Percentiles rank a stretch among this genome's conserved stretches.
These are phyloP conservation scores for Brenthis daphne DNA, from an alignment of 2,888 invertebrate species.

Conservation along the genomic window DNA sequence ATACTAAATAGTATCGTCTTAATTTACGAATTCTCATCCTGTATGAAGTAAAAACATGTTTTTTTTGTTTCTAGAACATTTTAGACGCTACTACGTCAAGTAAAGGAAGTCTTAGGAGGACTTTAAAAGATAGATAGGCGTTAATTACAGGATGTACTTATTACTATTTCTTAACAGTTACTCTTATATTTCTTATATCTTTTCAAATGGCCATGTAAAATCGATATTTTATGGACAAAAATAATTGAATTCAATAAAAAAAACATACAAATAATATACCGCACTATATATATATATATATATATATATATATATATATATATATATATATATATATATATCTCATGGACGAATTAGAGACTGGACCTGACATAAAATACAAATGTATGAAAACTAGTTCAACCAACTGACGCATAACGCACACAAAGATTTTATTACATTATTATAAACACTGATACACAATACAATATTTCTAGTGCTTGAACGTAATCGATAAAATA, in stretches of 20 bases:
- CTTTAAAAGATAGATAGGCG: slow-evolving; percentile 22
- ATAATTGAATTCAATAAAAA: background rate
- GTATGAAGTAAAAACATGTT: background rate
- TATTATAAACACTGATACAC: no score
- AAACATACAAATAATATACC: background rate
- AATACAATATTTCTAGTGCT: no score
- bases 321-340: no score
- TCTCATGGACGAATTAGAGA: no score
- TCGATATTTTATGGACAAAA: no score
- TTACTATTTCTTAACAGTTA: background rate
- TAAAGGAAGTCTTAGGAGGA: slow-evolving; percentile 25
- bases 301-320: no score
- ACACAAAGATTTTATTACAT: no score
- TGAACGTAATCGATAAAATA: no score
- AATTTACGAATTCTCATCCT: background rate
- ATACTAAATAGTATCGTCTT: background rate
- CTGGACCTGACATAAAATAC: no score
- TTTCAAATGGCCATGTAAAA: background rate
- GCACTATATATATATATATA: background rate
- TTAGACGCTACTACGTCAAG: slow-evolving; percentile 1
- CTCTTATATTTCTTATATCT: background rate
- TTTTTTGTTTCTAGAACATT: slow-evolving; percentile 6
- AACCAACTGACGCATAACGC: no score
- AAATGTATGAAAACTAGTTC: no score
- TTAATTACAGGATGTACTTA: slow-evolving; percentile 26